phyloP scores from a whole-genome alignment of 2,113 vertebrate genomes.

The Neoarius graeffei region DNA sequence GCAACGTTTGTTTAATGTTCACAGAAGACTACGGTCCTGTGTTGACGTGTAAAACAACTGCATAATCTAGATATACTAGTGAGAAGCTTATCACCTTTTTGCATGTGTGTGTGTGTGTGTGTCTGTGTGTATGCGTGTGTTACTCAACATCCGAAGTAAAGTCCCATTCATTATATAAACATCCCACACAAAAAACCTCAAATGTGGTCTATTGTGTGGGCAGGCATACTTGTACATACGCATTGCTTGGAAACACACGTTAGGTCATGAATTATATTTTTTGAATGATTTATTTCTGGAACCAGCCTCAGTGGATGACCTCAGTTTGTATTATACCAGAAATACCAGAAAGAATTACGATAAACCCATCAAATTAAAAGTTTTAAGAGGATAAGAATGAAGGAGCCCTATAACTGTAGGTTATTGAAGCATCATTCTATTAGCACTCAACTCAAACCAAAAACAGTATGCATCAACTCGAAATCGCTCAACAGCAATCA shows the following conservation, averaged over 20 bases:
- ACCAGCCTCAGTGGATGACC: not conserved
- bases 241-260: not conserved
- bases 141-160: not conserved
- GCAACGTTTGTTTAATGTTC: not conserved
- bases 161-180: not conserved
- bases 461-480: too few relatives aligned
- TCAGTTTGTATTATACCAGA: not conserved
- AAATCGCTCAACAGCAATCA: not conserved
- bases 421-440: not conserved
- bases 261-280: not conserved
- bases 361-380: not conserved
- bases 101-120: not conserved
- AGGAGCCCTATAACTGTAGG: not conserved
- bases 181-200: not conserved
- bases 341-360: not conserved
- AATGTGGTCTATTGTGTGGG: not conserved
- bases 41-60: not conserved
- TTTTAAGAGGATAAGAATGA: not conserved
- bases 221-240: not conserved
- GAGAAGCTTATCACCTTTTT: not conserved
- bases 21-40: not conserved
- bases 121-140: not conserved
- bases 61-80: not conserved
- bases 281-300: not conserved
- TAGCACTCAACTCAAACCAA: not conserved